phyloP scores from a whole-genome alignment of 2,888 invertebrate genomes.

The Dynastes maya region DNA sequence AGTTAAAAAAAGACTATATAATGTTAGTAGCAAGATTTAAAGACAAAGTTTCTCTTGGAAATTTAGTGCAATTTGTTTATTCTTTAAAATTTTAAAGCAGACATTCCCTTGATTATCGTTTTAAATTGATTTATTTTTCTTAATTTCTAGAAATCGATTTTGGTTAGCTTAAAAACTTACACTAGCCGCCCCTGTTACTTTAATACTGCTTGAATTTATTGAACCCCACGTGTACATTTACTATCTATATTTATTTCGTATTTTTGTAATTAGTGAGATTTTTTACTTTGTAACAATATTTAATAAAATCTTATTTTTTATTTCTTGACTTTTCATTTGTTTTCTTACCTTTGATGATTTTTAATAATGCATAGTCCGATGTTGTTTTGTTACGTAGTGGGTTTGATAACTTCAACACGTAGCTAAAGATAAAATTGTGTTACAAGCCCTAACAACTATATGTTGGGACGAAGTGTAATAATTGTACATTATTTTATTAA shows the following conservation, averaged over 20 bases:
- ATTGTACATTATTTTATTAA: too few relatives aligned
- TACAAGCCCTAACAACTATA: background rate
- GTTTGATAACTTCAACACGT: slow-evolving; percentile 46
- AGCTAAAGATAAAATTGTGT: background rate
- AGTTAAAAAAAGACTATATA: too few relatives aligned
- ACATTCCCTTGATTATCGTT: too few relatives aligned
- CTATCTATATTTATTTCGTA: slow-evolving; percentile 33
- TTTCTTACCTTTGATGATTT: background rate
- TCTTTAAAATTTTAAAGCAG: background rate
- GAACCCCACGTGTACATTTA: slow-evolving; percentile 38
- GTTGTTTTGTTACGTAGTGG: slow-evolving; percentile 19
- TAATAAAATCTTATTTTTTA: slow-evolving; percentile 45
- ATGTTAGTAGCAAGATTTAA: background rate
- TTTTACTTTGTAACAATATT: slow-evolving; percentile 40
- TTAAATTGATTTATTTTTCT: background rate
- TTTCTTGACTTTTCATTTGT: slow-evolving; percentile 42
- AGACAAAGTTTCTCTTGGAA: too few relatives aligned
- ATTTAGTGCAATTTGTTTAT: too few relatives aligned
- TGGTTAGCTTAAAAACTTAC: background rate
- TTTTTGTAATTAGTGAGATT: slow-evolving; percentile 40
- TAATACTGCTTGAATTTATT: slow-evolving; percentile 45
- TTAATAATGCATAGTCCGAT: background rate
- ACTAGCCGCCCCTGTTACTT: slow-evolving; percentile 33
- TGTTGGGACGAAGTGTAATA: too few relatives aligned
- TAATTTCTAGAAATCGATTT: background rate